Conservation (phyloP, 1,140 invertebrate genomes). For the Araneus ventricosus region DNA sequence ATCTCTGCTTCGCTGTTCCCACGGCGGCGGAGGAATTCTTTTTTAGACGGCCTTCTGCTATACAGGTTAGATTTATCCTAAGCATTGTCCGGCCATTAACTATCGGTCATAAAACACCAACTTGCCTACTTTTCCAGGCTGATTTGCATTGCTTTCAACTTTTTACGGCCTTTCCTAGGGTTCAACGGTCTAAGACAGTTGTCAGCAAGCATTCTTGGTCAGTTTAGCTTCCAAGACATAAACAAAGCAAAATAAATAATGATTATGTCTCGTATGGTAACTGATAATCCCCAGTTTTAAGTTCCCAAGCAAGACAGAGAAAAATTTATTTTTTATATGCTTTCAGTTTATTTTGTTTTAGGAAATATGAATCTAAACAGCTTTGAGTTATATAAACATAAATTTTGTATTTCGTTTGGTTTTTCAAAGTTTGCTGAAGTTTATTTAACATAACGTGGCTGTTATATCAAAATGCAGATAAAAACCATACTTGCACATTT, state of each 20-base stretch:
- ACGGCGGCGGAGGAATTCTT: neutral
- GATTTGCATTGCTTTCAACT: constrained; percentile 10
- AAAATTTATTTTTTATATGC: no score
- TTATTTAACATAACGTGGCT: no score
- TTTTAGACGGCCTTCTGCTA: neutral
- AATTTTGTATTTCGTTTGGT: no score
- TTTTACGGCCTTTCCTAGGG: neutral
- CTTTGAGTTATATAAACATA: no score
- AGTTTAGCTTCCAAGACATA: constrained; percentile 1
- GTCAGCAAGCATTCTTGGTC: constrained; percentile 3
- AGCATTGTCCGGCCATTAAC: constrained; percentile 24
- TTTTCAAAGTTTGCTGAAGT: no score
- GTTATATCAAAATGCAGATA: no score
- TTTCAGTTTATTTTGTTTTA: no score
- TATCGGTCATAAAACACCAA: constrained; percentile 1
- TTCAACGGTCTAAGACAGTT: neutral
- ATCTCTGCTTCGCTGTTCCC: neutral
- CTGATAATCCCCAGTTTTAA: neutral
- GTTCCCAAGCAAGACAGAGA: no score
- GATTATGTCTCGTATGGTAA: neutral
- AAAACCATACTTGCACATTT: no score
- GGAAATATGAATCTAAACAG: no score
- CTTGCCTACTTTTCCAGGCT: constrained; percentile 14
- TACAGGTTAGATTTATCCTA: constrained; percentile 1
- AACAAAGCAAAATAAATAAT: constrained; percentile 26